Percentiles rank a stretch among this genome's conserved stretches.
Evolutionary conservation across 2,797 vertebrate species (phyloP).

Genomic region (Diplodus puntazzo): DNA sequence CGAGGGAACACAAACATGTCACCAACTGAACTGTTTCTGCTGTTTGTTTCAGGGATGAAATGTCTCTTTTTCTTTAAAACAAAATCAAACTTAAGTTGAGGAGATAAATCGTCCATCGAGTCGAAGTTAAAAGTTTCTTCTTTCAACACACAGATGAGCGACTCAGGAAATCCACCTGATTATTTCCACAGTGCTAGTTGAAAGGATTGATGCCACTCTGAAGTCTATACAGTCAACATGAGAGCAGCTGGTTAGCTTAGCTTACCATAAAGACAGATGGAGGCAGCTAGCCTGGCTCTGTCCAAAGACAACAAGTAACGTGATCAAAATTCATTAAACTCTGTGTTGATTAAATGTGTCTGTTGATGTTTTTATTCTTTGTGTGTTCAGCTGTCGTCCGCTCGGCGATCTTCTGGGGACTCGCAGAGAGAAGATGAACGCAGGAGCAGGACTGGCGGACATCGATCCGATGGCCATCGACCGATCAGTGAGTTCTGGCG

Average conservation of each 20-base stretch:
- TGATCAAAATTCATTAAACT: not conserved
- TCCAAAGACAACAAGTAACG: too few relatives aligned
- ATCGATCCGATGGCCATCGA: constrained; percentile 92
- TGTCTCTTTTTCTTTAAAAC: not conserved
- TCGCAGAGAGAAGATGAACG: constrained; percentile 87
- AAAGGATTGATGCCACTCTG: too few relatives aligned
- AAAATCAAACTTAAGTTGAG: not conserved
- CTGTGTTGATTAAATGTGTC: not conserved
- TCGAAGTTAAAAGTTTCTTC: too few relatives aligned
- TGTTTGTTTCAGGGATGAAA: not conserved
- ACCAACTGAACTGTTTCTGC: too few relatives aligned
- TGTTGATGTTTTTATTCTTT: too few relatives aligned
- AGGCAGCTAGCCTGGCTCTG: too few relatives aligned
- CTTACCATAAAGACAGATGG: too few relatives aligned
- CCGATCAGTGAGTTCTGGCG: constrained; percentile 80
- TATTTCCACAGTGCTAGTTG: too few relatives aligned
- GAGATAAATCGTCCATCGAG: not conserved
- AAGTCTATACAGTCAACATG: too few relatives aligned
- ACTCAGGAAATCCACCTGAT: too few relatives aligned
- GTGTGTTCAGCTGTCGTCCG: constrained; percentile 84
- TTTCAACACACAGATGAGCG: too few relatives aligned
- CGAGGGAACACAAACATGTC: not conserved
- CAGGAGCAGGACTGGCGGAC: constrained; percentile 89
- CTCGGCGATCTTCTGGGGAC: constrained; percentile 87
- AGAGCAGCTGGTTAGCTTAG: too few relatives aligned